Base-by-base conservation (phyloP, 2,113 vertebrate species). In the Phalacrocorax aristotelis region DNA sequence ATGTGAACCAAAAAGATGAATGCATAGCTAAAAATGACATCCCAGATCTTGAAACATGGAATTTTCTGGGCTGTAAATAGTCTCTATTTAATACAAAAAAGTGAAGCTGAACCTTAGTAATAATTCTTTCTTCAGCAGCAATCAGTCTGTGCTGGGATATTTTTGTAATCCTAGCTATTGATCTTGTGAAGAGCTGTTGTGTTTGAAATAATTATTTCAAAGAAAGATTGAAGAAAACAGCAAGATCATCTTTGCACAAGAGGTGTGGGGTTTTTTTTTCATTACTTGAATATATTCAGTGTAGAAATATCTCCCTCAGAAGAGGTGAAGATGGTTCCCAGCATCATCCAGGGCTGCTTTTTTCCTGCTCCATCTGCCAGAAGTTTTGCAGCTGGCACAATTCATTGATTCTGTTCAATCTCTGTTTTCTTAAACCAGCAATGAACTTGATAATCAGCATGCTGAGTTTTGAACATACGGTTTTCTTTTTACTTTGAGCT, bases 131-230 rank as follows among this genome's bases (percentile, higher is more conserved):
- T 91, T 89, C 70, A 62, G 81, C 30, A 91, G 83, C 74, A 54
- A 44, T 95, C 7, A 6, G 74, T 93, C 84, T 77, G 36, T 72
- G 51, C 66, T 79, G 93, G 54, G 71, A 77, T 95, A 87, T 94
- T 95, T 95, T 96, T 97, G 46, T 95, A 89, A 91, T 90, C 66
- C 74, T 51, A 12, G 44, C 70, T 72, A 90, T 94, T 97, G 92
- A 95, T 95, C 87, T 95, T 87, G 57, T 87, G 91, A 79, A 94
- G 91, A 91, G 82, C 64, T 94, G 90, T 83, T 95, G 78, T 85
- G 58, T 94, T 96, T 95, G 93, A 95, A 96, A 96, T 93, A 97
- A 95, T 97, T 95, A 94, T 94, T 96, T 95, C 84, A 91, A 89
- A 91, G 93, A 36, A 91, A 95, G 54, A 82, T 61, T 34, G 86